These are phyloP conservation scores for Cenopis cana DNA, from an alignment of 2,888 invertebrate species.

Conservation along the genomic window DNA sequence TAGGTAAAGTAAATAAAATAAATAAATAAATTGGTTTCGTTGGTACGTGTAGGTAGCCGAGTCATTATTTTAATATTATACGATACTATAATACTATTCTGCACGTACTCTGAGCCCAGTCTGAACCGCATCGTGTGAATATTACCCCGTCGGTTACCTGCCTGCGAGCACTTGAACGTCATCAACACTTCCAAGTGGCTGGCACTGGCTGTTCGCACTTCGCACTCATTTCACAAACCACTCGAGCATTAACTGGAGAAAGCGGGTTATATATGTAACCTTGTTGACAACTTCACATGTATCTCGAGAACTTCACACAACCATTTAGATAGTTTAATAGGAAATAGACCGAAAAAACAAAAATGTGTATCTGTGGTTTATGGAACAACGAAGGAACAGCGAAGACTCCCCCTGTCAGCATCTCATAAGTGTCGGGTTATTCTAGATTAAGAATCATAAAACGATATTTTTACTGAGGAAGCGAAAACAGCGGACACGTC, in stretches of 20 bases:
- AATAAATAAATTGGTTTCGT: no score
- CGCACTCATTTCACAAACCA: conserved; percentile 32
- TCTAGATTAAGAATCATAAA: conserved; percentile 59
- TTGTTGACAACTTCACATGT: conserved; percentile 28
- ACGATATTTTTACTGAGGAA: conserved; percentile 69
- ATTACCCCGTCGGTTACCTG: not conserved
- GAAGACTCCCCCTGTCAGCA: conserved; percentile 22
- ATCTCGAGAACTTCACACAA: conserved; percentile 2
- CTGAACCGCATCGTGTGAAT: not conserved
- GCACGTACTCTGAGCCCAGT: not conserved
- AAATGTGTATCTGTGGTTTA: not conserved
- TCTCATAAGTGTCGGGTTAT: conserved; percentile 42
- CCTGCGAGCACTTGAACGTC: conserved; percentile 3
- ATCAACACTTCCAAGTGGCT: conserved; percentile 12
- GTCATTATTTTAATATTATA: no score
- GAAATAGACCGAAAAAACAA: not conserved
- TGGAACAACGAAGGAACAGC: not conserved
- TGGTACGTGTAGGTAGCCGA: no score
- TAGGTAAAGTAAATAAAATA: no score
- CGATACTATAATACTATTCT: no score
- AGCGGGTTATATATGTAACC: conserved; percentile 21
- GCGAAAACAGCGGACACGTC: conserved; percentile 55
- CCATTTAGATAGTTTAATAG: not conserved
- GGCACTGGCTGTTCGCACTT: conserved; percentile 36
- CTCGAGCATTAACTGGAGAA: conserved; percentile 26